phyloP scores from a whole-genome alignment of 2,888 invertebrate genomes.

The Neocrepidodera transversa region DNA sequence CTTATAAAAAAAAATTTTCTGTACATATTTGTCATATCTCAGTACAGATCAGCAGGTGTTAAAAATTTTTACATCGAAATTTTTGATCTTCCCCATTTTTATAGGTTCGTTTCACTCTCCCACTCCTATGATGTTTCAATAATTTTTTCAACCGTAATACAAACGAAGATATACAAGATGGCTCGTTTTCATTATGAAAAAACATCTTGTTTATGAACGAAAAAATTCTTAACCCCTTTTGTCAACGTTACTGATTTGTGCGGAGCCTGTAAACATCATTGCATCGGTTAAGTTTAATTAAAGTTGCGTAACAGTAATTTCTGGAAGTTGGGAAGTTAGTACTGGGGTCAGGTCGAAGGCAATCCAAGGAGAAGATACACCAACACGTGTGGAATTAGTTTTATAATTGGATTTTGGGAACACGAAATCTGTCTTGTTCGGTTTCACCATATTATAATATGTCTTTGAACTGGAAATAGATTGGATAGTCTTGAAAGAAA shows the following conservation, averaged over 20 bases:
- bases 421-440: conserved; percentile 12
- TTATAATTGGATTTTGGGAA: conserved; percentile 17
- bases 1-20: no score
- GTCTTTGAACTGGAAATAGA: conserved; percentile 7
- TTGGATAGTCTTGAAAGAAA: not conserved
- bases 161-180: no score
- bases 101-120: no score
- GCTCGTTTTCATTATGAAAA: no score
- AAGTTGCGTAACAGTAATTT: conserved; percentile 45
- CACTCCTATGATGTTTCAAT: no score
- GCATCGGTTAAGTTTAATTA: conserved; percentile 44
- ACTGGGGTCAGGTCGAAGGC: conserved; percentile 11
- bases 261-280: conserved; percentile 29
- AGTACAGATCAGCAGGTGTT: no score
- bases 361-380: conserved; percentile 1
- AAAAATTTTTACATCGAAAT: no score
- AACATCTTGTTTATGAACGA: no score
- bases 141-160: no score
- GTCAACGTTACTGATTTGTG: not conserved
- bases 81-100: no score
- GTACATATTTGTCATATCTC: no score
- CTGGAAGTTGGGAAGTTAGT: conserved; percentile 29
- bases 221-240: not conserved
- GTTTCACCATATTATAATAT: not conserved
- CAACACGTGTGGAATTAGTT: conserved; percentile 25